Base-by-base conservation (phyloP, 2,797 vertebrate genomes). In the Pangasius macronema region DNA sequence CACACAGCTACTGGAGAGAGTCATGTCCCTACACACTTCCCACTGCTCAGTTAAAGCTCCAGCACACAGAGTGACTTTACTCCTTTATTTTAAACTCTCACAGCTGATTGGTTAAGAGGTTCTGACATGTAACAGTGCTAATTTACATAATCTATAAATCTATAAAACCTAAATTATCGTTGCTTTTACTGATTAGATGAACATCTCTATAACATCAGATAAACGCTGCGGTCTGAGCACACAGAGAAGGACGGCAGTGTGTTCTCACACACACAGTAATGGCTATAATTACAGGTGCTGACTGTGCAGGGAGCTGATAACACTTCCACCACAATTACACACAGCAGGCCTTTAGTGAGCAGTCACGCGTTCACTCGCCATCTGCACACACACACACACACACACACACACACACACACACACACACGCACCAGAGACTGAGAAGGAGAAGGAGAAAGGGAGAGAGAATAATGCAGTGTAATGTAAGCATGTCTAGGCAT, bases 331-430 rank as follows among this genome's bases (percentile, higher is more conserved):
- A 67, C 63, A 36, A 51, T 30, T 53, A 72, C 46, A 70, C 18
- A 84, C 46, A 67, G 30, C 49, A 76, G 53, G 36, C 18, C 53
- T 55, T 55, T 39, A 59, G 46, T 53, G 65, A 61, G 33, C 79
- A 61, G 79, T 42, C 79, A 81, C 7, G 36, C 24, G 13, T 61
- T 42, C 55, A 81, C 79, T 61, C 55, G 61, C 79, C 57, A 81
- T 81, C 79, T 81, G 55, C 55, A 16, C 36, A 16, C 57, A 61
- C 55, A 81, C 79, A 80, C 76, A 57, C 30, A 80, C 53, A 36
- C 76, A 77, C n/a, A 77, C n/a, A 51, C 72, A 73, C 39, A 46
- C 70, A 72, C 36, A 42, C 68, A 70, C 20, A 72, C 68, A 16
- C 11, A 67, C 63, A 68, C 63, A 72, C 68, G 24, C 36, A 42